Conservation (phyloP, 2,888 invertebrate genomes). For the Chelonus formosanus region DNA sequence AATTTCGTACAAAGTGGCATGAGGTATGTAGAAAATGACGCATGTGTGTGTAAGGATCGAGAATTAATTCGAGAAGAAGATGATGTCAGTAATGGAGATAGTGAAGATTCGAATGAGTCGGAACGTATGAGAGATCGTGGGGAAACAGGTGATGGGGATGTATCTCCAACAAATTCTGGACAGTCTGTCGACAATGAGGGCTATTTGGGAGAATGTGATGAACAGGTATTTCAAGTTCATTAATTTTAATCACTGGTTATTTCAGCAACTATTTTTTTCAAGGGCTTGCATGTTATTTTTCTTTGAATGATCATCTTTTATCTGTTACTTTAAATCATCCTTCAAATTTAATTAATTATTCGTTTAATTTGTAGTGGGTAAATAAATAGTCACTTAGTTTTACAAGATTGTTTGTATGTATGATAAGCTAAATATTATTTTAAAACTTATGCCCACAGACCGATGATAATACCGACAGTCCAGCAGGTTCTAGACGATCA, state of each 20-base stretch:
- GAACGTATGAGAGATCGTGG: constrained; percentile 45
- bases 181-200: constrained; percentile 58
- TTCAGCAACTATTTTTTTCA: neutral
- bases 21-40: constrained; percentile 59
- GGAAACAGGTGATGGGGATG: constrained; percentile 55
- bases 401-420: too few species aligned
- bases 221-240: constrained; percentile 54
- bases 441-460: constrained; percentile 65
- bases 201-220: constrained; percentile 59
- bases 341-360: too few species aligned
- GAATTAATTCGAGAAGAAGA: constrained; percentile 66
- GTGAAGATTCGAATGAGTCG: constrained; percentile 45
- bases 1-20: constrained; percentile 25
- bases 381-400: too few species aligned
- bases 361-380: too few species aligned
- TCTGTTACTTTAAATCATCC: too few species aligned
- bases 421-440: neutral
- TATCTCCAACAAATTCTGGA: constrained; percentile 53
- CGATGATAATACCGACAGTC: constrained; percentile 73
- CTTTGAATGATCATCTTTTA: neutral
- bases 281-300: neutral
- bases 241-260: constrained; percentile 28
- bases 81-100: constrained; percentile 56
- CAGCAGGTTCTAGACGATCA: constrained; percentile 63
- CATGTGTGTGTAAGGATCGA: constrained; percentile 64